phyloP scores from a whole-genome alignment of 2,797 vertebrate species.

The Danio albolineatus region DNA sequence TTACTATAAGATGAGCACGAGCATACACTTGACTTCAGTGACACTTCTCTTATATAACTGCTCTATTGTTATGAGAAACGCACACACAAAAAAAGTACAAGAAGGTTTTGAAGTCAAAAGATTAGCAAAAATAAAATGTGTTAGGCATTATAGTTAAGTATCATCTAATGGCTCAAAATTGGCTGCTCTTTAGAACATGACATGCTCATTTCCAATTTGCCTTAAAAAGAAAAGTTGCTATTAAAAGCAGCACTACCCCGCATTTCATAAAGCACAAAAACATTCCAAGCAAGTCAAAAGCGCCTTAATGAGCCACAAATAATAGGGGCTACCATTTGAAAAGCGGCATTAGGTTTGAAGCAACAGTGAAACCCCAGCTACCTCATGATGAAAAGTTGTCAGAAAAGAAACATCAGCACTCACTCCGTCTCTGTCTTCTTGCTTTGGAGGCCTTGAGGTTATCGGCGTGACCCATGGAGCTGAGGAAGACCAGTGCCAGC shows the following conservation, averaged over 20 bases:
- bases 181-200: conserved; percentile 18
- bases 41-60: too few species aligned
- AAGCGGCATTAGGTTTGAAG: conserved; percentile 67
- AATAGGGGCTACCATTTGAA: conserved; percentile 65
- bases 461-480: conserved; percentile 88
- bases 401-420: conserved; percentile 70
- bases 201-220: conserved; percentile 1
- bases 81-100: neutral
- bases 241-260: conserved; percentile 56
- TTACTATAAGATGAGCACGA: too few species aligned
- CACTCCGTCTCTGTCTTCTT: conserved; percentile 94
- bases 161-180: conserved; percentile 3
- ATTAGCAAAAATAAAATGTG: neutral
- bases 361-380: conserved; percentile 52
- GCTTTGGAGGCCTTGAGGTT: conserved; percentile 85
- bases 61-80: too few species aligned
- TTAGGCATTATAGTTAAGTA: neutral
- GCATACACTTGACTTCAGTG: too few species aligned
- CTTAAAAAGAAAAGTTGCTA: neutral
- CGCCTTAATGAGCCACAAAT: conserved; percentile 64
- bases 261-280: conserved; percentile 60
- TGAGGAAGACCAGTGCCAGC: conserved; percentile 91
- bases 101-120: neutral
- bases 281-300: conserved; percentile 63
- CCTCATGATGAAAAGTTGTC: neutral